A percentile compares a stretch with the other conserved stretches of the same genome.
phyloP scores from a whole-genome alignment of 2,888 invertebrate genomes.

The Alviniconcha strummeri region DNA sequence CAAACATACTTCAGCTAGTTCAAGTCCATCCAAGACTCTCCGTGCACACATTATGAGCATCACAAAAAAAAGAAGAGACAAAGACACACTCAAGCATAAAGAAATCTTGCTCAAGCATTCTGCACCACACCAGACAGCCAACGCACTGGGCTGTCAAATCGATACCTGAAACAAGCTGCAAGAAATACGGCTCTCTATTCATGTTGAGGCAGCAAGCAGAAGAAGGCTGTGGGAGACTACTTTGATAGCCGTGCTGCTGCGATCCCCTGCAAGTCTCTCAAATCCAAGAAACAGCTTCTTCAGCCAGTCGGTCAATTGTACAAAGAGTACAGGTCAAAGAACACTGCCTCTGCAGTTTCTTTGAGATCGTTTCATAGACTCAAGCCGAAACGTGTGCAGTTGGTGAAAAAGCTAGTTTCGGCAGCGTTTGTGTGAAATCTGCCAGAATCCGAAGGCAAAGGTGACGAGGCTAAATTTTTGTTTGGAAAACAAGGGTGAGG shows the following conservation, averaged over 20 bases:
- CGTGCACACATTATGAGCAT: neutral
- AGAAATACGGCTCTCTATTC: neutral
- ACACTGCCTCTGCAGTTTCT: neutral
- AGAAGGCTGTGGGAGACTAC: neutral
- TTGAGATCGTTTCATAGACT: neutral
- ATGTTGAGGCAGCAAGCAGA: neutral
- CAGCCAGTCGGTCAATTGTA: neutral
- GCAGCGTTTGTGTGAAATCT: neutral
- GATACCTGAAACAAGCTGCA: neutral
- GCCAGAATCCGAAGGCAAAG: neutral
- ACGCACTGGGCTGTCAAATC: neutral
- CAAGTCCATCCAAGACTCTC: neutral
- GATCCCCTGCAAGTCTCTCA: neutral
- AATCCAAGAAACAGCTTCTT: neutral
- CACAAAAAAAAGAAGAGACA: neutral
- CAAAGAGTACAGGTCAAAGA: neutral
- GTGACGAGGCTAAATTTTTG: neutral
- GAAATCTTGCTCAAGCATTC: neutral
- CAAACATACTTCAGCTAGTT: neutral
- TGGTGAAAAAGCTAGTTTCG: neutral
- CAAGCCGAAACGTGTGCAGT: neutral
- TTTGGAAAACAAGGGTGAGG: neutral
- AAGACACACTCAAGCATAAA: neutral
- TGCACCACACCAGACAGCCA: neutral
- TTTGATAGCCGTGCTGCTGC: neutral